Conservation (phyloP, 2,888 invertebrate genomes). For the Hyppa rectilinea region DNA sequence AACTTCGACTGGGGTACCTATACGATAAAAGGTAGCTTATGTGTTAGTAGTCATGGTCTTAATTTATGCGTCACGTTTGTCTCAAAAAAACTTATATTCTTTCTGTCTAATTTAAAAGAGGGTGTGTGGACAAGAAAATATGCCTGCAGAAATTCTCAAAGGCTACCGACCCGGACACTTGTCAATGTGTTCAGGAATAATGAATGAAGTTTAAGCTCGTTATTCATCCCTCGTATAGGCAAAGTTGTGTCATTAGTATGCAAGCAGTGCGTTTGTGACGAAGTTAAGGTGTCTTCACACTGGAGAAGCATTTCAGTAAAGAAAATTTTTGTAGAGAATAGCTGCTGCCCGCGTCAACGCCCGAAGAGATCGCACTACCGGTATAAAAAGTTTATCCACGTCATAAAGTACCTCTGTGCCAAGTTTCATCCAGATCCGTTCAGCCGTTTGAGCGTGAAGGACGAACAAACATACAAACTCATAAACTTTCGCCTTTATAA, state of each 20-base stretch:
- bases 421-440: too few relatives aligned
- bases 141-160: constrained; percentile 13
- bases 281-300: constrained; percentile 4
- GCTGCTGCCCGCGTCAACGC: too few relatives aligned
- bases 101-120: not conserved
- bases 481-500: too few relatives aligned
- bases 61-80: not conserved
- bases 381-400: too few relatives aligned
- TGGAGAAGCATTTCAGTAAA: not conserved
- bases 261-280: constrained; percentile 40
- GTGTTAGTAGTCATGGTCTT: too few relatives aligned
- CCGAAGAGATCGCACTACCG: too few relatives aligned
- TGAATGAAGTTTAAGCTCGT: constrained; percentile 55
- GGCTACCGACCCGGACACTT: constrained; percentile 20
- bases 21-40: too few relatives aligned
- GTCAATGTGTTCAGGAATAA: constrained; percentile 47
- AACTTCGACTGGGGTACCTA: too few relatives aligned
- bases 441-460: too few relatives aligned
- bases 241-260: constrained; percentile 52
- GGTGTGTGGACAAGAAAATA: constrained; percentile 1
- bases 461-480: too few relatives aligned
- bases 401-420: too few relatives aligned
- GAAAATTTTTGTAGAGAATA: constrained; percentile 2
- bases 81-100: not conserved
- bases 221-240: constrained; percentile 41